A percentile compares a stretch with the other conserved stretches of the same genome.
These are phyloP conservation scores for Autographa pulchrina DNA, from an alignment of 2,888 invertebrate species.

Conservation along the genomic window DNA sequence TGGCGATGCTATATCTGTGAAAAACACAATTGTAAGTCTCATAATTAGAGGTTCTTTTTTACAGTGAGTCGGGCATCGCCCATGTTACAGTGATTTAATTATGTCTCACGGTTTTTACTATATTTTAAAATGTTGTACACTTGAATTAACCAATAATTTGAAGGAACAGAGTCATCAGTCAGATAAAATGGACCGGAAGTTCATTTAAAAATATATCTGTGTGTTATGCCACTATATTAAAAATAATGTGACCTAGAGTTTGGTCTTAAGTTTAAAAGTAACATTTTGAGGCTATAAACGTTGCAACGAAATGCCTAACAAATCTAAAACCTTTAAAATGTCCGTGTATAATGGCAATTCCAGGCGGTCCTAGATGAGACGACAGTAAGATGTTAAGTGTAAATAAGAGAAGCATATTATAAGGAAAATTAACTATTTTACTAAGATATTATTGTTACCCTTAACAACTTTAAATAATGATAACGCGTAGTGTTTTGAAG, in stretches of 20 bases:
- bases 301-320: neutral
- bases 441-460: slow-evolving; percentile 3
- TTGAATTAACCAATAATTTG: too few relatives aligned
- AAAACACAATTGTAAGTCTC: too few relatives aligned
- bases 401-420: slow-evolving; percentile 36
- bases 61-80: too few relatives aligned
- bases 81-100: neutral
- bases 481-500: slow-evolving; percentile 21
- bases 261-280: neutral
- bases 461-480: slow-evolving; percentile 18
- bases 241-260: too few relatives aligned
- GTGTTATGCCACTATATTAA: neutral
- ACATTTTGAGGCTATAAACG: neutral
- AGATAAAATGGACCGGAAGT: too few relatives aligned
- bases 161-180: too few relatives aligned
- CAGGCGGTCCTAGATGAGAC: slow-evolving; percentile 27
- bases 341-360: slow-evolving; percentile 13
- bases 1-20: too few relatives aligned
- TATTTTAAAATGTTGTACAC: too few relatives aligned
- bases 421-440: slow-evolving; percentile 22
- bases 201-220: neutral
- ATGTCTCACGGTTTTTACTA: too few relatives aligned
- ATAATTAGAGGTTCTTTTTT: too few relatives aligned
- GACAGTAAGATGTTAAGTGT: slow-evolving; percentile 24
- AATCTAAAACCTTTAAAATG: slow-evolving; percentile 31